Evolutionary conservation across 2,797 vertebrate species (phyloP), one percentile per base, ranked within the genome.

Genomic region (Crax fasciolata): DNA sequence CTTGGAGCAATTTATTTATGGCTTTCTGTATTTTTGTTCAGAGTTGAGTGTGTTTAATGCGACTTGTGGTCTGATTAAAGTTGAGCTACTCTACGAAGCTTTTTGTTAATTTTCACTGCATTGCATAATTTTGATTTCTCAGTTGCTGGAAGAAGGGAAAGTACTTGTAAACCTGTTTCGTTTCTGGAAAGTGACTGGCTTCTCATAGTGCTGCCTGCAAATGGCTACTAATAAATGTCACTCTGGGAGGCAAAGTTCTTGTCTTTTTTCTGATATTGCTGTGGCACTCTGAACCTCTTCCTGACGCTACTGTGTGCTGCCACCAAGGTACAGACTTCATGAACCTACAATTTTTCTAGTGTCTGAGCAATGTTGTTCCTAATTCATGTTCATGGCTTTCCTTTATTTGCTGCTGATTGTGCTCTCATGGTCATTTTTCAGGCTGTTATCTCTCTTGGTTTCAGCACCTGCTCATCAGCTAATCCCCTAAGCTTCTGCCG

Each of bases 51-150:
- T 62, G 51, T 66, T 77, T 91, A 68, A 89, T 71, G 52, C 30
- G 63, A 7, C 19, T 73, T 95, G 86, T 89, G 92, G 84, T 94
- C 84, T 86, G 54, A 65, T 95, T 94, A 76, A 96, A 90, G 77
- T 55, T 84, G 83, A 55, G 20, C 62, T 90, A 6, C 44, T 52
- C 59, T 90, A 0, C 43, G 71, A 91, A 88, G 30, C 15, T 35
- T 58, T 78, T 61, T 46, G 41, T 82, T 72, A 72, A 78, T 93
- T 78, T 52, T 91, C 43, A 39, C n/a, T 48, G 16, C 18, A 30
- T n/a, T 84, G 70, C 80, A n/a, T 81, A 70, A 76, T 52, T 84
- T 48, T 44, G 77, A 84, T 78, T 86, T 90, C 71, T 73, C 48
- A 27, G 65, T 80, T 58, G 30, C 8, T n/a, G 46, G 39, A 75